phyloP scores from a whole-genome alignment of 2,888 invertebrate species.

The Phyllotreta striolata region DNA sequence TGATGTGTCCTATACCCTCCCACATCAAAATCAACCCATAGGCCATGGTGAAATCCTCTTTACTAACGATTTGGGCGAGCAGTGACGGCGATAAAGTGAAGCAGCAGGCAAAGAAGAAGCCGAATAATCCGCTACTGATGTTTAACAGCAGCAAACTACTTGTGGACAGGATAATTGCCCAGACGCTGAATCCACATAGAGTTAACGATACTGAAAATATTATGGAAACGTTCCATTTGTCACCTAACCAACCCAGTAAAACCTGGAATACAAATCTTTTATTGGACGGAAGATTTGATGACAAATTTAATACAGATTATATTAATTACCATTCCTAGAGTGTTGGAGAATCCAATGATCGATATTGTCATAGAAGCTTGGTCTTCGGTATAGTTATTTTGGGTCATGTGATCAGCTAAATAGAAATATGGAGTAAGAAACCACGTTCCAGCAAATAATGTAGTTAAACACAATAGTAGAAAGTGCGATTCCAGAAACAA shows the following conservation, averaged over 20 bases:
- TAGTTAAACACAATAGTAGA: constrained; percentile 82
- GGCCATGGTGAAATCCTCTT: constrained; percentile 90
- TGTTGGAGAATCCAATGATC: constrained; percentile 87
- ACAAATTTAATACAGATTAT: neutral
- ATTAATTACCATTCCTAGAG: constrained; percentile 82
- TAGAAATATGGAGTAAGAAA: constrained; percentile 95
- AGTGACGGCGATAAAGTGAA: constrained; percentile 92
- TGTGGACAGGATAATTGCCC: constrained; percentile 64
- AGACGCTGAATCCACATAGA: constrained; percentile 69
- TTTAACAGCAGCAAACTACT: constrained; percentile 57
- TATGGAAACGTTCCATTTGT: constrained; percentile 81
- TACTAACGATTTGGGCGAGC: constrained; percentile 84
- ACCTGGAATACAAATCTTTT: constrained; percentile 67
- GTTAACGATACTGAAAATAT: constrained; percentile 83
- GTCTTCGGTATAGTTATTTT: constrained; percentile 71
- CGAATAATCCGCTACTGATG: constrained; percentile 71
- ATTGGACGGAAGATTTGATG: constrained; percentile 49
- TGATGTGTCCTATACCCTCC: constrained; percentile 91
- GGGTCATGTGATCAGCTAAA: constrained; percentile 82
- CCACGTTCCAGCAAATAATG: constrained; percentile 89
- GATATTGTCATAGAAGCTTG: constrained; percentile 83
- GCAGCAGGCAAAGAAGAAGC: constrained; percentile 89
- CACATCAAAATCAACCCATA: constrained; percentile 89
- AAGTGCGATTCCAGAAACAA: constrained; percentile 81
- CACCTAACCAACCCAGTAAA: constrained; percentile 87